Evolutionary conservation across 2,797 vertebrate genomes (phyloP).

Genomic region (Gymnoscopelus microlampas): DNA sequence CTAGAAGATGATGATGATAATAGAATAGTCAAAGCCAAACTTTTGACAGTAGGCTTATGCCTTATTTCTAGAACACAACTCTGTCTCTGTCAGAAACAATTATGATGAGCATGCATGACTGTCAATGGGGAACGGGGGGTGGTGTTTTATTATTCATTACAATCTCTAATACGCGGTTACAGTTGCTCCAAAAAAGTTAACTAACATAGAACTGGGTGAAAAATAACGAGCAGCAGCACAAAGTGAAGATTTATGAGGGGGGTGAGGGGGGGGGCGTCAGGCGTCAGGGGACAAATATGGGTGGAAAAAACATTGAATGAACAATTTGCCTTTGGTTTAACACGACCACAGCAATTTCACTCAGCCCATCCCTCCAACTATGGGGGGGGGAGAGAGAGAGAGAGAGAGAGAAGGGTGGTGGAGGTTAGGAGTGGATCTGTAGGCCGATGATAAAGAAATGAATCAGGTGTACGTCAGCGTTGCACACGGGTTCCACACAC

Average conservation of each 20-base stretch:
- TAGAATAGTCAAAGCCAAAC: too few species aligned
- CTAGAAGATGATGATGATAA: too few species aligned
- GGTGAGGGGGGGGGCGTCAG: not conserved
- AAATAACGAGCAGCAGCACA: slow-evolving; percentile 51
- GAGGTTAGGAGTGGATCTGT: slow-evolving; percentile 16
- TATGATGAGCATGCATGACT: not conserved
- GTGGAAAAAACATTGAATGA: slow-evolving; percentile 50
- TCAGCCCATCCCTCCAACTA: slow-evolving; percentile 34
- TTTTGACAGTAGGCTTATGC: too few species aligned
- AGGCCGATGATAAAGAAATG: slow-evolving; percentile 36
- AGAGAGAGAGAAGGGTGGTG: too few species aligned
- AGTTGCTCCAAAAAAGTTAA: slow-evolving; percentile 28
- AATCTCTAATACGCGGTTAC: slow-evolving; percentile 17
- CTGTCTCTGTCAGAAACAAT: too few species aligned
- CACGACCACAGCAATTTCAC: slow-evolving; percentile 42
- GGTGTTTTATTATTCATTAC: slow-evolving; percentile 39
- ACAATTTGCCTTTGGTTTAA: slow-evolving; percentile 62
- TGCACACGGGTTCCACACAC: too few species aligned
- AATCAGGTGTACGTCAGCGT: slow-evolving; percentile 21
- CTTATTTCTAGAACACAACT: too few species aligned
- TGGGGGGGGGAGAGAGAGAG: not conserved
- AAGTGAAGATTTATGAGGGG: slow-evolving; percentile 56
- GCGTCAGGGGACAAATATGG: slow-evolving; percentile 34
- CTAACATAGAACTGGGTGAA: slow-evolving; percentile 36
- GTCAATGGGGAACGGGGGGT: slow-evolving; percentile 21